These are phyloP conservation scores for Contarinia nasturtii DNA, from an alignment of 1,140 invertebrate genomes.

Conservation along the genomic window DNA sequence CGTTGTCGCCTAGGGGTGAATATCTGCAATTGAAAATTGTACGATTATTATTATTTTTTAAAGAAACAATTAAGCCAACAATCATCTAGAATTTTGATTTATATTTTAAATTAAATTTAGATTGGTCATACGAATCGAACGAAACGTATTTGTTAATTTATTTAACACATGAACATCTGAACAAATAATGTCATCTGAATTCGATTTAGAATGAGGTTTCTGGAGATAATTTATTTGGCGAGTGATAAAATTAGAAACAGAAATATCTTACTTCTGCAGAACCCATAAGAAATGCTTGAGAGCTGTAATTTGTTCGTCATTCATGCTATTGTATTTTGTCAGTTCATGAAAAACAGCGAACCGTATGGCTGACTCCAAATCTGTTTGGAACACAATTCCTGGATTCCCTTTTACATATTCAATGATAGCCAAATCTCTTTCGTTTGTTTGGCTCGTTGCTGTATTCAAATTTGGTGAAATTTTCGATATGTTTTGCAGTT, in stretches of 20 bases:
- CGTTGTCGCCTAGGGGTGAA: conserved; percentile 27
- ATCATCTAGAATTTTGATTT: not conserved
- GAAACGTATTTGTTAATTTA: no score
- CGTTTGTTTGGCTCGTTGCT: not conserved
- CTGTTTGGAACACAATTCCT: conserved; percentile 49
- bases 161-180: no score
- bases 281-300: conserved; percentile 51
- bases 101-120: no score
- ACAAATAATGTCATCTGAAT: no score
- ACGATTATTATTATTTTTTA: not conserved
- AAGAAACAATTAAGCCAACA: not conserved
- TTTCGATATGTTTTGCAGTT: not conserved
- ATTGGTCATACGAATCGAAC: no score
- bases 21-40: not conserved
- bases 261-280: not conserved
- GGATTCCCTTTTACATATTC: not conserved
- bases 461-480: not conserved
- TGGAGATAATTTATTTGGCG: no score
- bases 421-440: not conserved
- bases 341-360: conserved; percentile 71
- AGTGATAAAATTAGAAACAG: no score
- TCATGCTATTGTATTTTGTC: conserved; percentile 40
- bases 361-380: conserved; percentile 66
- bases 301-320: conserved; percentile 45
- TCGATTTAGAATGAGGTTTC: no score